Conservation (phyloP, 2,888 invertebrate genomes). For the Sarcophaga subvicina region DNA sequence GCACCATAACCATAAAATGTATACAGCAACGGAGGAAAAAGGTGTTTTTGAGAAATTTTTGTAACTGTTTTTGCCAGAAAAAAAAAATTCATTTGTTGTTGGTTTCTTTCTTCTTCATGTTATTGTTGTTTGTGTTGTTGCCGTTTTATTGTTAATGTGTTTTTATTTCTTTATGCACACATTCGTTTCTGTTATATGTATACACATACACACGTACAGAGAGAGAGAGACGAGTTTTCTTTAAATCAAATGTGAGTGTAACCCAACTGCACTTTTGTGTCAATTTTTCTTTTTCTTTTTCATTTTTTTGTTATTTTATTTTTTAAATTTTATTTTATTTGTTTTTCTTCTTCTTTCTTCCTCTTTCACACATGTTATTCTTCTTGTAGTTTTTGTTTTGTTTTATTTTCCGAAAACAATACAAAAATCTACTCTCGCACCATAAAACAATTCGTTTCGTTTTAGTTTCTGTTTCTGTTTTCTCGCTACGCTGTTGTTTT, state of each 20-base stretch:
- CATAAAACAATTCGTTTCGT: conserved; percentile 40
- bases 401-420: conserved; percentile 37
- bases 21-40: conserved; percentile 68
- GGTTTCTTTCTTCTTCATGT: conserved; percentile 2
- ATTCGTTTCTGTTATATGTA: too few relatives aligned
- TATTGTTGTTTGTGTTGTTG: neutral
- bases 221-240: neutral
- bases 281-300: conserved; percentile 19
- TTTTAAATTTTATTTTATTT: conserved; percentile 3
- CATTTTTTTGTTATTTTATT: conserved; percentile 4
- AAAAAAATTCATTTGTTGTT: conserved; percentile 33
- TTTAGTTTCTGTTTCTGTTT: conserved; percentile 11
- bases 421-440: conserved; percentile 1
- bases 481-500: conserved; percentile 19
- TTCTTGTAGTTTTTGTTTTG: neutral
- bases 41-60: conserved; percentile 66
- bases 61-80: conserved; percentile 45
- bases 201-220: neutral
- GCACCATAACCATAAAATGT: conserved; percentile 49
- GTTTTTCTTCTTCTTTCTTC: neutral
- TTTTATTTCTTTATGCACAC: conserved; percentile 28
- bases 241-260: conserved; percentile 20
- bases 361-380: conserved; percentile 13
- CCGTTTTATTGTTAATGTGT: conserved; percentile 34
- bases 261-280: conserved; percentile 59